Base-by-base conservation (phyloP, 2,888 invertebrate genomes). In the Diabrotica balteata region DNA sequence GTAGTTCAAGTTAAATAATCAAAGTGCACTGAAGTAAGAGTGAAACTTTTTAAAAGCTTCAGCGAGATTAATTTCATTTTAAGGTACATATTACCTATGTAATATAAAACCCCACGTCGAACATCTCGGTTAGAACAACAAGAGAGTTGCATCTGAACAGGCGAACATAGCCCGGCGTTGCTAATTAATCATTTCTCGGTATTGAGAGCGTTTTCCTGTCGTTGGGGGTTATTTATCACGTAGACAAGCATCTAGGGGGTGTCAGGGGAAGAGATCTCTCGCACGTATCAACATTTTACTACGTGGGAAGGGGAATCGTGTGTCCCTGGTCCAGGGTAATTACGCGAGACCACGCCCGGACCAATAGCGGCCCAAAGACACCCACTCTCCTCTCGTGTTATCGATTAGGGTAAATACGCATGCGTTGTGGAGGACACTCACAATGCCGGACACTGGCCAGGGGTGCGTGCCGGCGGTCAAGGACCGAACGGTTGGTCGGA, bases 181-280 rank as follows among this genome's bases (percentile, higher is more conserved):
- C 83, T 83, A 84, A 84, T 84, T 84, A 84, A 84, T 84, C 83
- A 84, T 83, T 82, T 80, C 80, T 79, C 80, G 81, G 81, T 82
- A 83, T 82, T 83, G 84, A 84, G 82, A 84, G 83, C 83, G 82
- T 83, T 83, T 83, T 81, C 83, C 82, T 83, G 84, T 83, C 82
- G 81, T 76, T 76, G 77, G 75, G 79, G 81, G 82, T 84, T 83
- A 84, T 84, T 83, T 83, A 83, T 84, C 83, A 84, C 82, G 79
- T 77, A 68, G 69, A 68, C 66, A 67, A 71, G 70, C 64, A 64
- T 58, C 64, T 32, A 66, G 67, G 76, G 63, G 73, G 82, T 60
- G 64, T 85, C 84, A 46, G 86, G 86, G 22, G 53, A 49, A 54
- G 52, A 53, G 32, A 32, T 55, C 54, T 53, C 65, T 66, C 50